These are phyloP conservation scores for Metopolophium dirhodum DNA, from an alignment of 1,140 invertebrate genomes.

Conservation along the genomic window DNA sequence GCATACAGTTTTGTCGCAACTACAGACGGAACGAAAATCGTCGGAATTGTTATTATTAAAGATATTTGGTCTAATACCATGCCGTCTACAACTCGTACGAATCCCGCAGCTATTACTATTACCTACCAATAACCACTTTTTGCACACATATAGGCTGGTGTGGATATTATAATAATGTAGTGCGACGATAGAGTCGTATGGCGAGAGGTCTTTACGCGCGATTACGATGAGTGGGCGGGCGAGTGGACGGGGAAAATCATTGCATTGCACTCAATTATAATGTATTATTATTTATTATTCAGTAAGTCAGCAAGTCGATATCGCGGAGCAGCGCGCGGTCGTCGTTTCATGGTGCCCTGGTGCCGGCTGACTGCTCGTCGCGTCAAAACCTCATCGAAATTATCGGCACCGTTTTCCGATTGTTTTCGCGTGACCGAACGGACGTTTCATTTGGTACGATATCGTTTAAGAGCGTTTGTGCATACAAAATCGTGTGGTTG, in stretches of 20 bases:
- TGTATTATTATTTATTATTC: neutral
- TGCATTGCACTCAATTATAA: neutral
- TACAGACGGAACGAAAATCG: neutral
- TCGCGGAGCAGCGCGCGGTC: neutral
- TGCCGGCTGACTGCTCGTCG: neutral
- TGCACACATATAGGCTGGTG: no score
- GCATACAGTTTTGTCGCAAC: neutral
- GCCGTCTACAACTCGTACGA: neutral
- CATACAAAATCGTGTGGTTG: no score
- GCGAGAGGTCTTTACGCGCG: no score
- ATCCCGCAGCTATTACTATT: no score
- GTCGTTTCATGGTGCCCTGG: neutral
- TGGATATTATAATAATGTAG: no score
- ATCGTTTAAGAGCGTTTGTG: no score
- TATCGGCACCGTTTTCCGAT: neutral
- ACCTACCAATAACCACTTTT: no score
- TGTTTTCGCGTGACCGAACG: neutral
- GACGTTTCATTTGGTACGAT: no score
- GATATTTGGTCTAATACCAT: no score
- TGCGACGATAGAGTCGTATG: no score
- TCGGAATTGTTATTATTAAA: neutral
- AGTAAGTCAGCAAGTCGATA: neutral
- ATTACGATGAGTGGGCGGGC: neutral
- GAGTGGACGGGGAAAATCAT: neutral
- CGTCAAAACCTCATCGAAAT: conserved; percentile 16